Percentiles rank a stretch among this genome's conserved stretches.
phyloP scores from a whole-genome alignment of 2,113 vertebrate genomes.

The Campylomormyrus tamandua region DNA sequence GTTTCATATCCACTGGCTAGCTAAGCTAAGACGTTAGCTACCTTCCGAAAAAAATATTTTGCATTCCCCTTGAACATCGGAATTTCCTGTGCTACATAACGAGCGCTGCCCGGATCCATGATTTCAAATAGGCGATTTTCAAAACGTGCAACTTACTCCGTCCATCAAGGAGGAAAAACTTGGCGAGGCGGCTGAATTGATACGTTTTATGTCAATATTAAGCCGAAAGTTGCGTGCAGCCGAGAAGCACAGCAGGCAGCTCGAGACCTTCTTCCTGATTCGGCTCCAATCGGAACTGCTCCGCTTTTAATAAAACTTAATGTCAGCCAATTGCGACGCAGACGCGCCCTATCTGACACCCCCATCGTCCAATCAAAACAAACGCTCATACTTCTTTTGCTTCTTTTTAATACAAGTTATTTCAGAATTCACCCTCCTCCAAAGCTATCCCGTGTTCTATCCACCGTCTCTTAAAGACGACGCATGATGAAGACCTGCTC shows the following conservation, averaged over 20 bases:
- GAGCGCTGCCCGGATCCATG: neutral
- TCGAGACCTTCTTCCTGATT: constrained; percentile 28
- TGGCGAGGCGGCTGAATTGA: constrained; percentile 16
- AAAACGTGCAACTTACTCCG: neutral
- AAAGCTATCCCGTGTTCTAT: neutral
- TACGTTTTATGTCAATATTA: constrained; percentile 24
- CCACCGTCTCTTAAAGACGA: neutral
- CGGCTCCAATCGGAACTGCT: constrained; percentile 27
- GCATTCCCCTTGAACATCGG: constrained; percentile 28
- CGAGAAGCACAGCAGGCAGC: constrained; percentile 9
- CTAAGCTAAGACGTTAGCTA: constrained; percentile 14
- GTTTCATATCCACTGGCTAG: neutral
- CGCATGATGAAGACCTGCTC: neutral
- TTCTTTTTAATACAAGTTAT: constrained; percentile 23
- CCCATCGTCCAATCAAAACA: constrained; percentile 21
- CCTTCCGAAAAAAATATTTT: constrained; percentile 27
- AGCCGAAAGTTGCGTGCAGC: constrained; percentile 29
- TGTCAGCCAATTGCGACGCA: constrained; percentile 16
- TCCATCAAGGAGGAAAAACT: constrained; percentile 11
- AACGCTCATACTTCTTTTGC: constrained; percentile 17
- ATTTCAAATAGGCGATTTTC: neutral
- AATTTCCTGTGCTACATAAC: constrained; percentile 23
- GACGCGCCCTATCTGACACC: constrained; percentile 8
- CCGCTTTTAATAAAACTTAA: constrained; percentile 23
- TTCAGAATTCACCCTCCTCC: constrained; percentile 10